Conservation (phyloP, 2,888 invertebrate genomes). For the Oscheius myriophilus region DNA sequence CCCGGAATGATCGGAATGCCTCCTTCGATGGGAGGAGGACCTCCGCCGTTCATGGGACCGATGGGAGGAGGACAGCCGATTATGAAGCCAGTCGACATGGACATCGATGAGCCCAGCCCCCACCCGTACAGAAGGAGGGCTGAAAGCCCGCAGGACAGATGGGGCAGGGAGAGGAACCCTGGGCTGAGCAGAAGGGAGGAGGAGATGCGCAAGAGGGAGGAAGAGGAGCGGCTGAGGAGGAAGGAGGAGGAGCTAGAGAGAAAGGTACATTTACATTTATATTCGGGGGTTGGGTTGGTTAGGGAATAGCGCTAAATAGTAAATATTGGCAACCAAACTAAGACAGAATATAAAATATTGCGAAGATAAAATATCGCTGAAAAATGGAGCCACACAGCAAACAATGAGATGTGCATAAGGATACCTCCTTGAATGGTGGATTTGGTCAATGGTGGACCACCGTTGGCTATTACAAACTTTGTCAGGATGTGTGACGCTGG, state of each 20-base stretch:
- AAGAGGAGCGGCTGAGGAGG: conserved; percentile 13
- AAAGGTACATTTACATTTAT: background rate
- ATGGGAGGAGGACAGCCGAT: background rate
- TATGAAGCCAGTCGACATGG: conserved; percentile 7
- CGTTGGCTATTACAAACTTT: no score
- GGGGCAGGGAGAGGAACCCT: background rate
- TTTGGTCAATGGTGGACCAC: no score
- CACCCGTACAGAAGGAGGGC: conserved; percentile 10
- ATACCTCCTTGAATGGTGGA: no score
- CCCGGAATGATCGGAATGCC: background rate
- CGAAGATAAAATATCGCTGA: no score
- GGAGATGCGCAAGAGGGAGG: conserved; percentile 7
- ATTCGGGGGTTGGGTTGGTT: background rate
- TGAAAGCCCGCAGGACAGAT: background rate
- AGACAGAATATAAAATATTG: background rate
- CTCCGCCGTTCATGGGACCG: background rate
- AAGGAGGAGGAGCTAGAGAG: conserved; percentile 23
- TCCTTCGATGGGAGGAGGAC: background rate
- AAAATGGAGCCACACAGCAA: no score
- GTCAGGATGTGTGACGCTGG: no score
- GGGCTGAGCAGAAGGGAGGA: background rate
- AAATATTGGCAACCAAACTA: background rate
- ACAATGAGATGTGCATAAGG: no score
- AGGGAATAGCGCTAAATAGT: background rate
- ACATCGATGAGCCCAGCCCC: conserved; percentile 4